A percentile compares a stretch with the other conserved stretches of the same genome.
These are phyloP conservation scores for Arctopsyche grandis DNA, from an alignment of 1,140 invertebrate genomes.

Conservation along the genomic window DNA sequence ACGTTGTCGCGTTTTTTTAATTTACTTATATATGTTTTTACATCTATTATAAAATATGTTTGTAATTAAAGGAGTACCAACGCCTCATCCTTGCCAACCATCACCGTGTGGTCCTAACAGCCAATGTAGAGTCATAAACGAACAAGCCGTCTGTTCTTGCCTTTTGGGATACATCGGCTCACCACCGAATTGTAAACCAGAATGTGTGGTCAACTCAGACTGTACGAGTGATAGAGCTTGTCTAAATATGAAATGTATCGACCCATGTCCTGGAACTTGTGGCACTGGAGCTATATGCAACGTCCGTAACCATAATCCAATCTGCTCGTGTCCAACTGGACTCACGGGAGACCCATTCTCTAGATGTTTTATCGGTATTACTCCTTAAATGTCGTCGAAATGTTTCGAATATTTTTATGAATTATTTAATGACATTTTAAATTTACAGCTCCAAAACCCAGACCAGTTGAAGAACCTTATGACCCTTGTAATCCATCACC, in stretches of 20 bases:
- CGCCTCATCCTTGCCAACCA: slow-evolving; percentile 67
- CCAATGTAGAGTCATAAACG: slow-evolving; percentile 75
- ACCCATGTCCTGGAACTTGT: slow-evolving; percentile 79
- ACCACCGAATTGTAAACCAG: slow-evolving; percentile 79
- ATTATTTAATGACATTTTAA: slow-evolving; percentile 50
- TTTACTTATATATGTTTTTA: neutral
- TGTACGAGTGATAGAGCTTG: slow-evolving; percentile 76
- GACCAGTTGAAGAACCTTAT: slow-evolving; percentile 60
- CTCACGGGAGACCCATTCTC: slow-evolving; percentile 80
- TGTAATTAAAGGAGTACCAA: slow-evolving; percentile 57
- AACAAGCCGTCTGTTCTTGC: slow-evolving; percentile 78
- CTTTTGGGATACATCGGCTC: slow-evolving; percentile 78
- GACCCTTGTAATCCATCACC: slow-evolving; percentile 73
- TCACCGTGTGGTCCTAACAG: slow-evolving; percentile 73
- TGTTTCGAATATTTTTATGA: neutral
- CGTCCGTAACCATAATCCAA: slow-evolving; percentile 80
- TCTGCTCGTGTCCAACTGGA: slow-evolving; percentile 74
- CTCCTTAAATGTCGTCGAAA: neutral
- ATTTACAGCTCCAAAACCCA: slow-evolving; percentile 57
- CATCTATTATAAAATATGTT: neutral
- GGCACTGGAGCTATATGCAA: slow-evolving; percentile 75
- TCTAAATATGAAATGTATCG: slow-evolving; percentile 76
- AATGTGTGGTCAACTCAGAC: slow-evolving; percentile 74
- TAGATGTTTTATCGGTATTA: slow-evolving; percentile 66
- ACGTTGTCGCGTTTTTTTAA: slow-evolving; percentile 55